Evolutionary conservation across 1,140 invertebrate genomes (phyloP).

Genomic region (Brachionus plicatilis): DNA sequence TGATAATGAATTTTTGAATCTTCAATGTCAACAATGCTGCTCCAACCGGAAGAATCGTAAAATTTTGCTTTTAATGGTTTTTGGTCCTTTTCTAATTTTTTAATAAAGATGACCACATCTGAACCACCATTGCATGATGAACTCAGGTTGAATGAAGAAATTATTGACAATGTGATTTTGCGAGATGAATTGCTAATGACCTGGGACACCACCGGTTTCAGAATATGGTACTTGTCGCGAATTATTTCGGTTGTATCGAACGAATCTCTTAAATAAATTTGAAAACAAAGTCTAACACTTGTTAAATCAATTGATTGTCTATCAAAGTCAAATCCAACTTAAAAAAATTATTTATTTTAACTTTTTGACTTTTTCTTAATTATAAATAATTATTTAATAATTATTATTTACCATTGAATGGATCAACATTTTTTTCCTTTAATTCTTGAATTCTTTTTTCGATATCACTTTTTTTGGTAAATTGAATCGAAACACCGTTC

Average conservation of each 20-base stretch:
- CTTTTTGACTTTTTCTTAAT: not conserved
- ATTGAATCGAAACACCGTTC: not conserved
- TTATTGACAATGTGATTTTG: not conserved
- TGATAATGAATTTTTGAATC: conserved; percentile 13
- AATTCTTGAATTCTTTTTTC: conserved; percentile 16
- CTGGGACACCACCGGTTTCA: not conserved
- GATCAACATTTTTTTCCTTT: conserved; percentile 23
- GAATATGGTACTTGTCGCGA: not conserved
- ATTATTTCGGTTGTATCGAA: not conserved
- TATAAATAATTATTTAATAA: not conserved
- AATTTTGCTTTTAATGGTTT: not conserved
- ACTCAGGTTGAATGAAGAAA: not conserved
- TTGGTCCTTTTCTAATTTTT: conserved; percentile 28
- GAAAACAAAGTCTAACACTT: conserved; percentile 3
- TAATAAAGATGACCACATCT: not conserved
- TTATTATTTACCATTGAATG: not conserved
- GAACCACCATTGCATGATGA: not conserved
- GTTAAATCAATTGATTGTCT: not conserved
- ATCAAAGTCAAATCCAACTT: conserved; percentile 17
- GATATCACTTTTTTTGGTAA: conserved; percentile 25
- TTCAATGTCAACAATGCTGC: not conserved
- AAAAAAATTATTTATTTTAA: not conserved
- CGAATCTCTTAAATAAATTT: conserved; percentile 8
- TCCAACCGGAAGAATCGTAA: not conserved
- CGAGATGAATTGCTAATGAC: not conserved